Percentiles rank a stretch among this genome's conserved stretches.
Evolutionary conservation across 2,888 invertebrate genomes (phyloP).

Genomic region (Chrysolina americana): DNA sequence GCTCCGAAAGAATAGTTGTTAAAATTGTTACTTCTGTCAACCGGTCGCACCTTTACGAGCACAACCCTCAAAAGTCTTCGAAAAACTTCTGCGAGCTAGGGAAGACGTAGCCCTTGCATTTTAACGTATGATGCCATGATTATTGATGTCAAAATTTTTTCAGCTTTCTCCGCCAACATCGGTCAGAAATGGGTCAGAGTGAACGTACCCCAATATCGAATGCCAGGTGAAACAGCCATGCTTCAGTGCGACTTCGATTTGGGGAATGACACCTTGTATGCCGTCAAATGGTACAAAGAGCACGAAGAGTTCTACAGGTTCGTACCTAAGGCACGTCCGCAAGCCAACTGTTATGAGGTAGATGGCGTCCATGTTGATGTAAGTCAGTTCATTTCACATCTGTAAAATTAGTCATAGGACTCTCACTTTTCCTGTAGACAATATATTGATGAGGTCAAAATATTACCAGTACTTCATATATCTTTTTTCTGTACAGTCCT

Average conservation of each 20-base stretch:
- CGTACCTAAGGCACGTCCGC: slow-evolving; percentile 81
- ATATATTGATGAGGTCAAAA: no score
- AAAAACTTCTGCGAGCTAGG: no score
- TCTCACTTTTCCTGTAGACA: no score
- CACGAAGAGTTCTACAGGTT: slow-evolving; percentile 88
- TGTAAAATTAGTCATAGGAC: no score
- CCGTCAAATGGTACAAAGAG: slow-evolving; percentile 89
- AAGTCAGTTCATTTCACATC: slow-evolving; percentile 66
- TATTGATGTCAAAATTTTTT: neutral
- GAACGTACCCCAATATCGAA: slow-evolving; percentile 68
- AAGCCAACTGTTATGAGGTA: slow-evolving; percentile 79
- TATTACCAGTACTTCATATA: no score
- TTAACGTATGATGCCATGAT: no score
- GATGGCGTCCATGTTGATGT: slow-evolving; percentile 81
- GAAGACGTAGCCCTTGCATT: no score
- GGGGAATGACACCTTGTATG: slow-evolving; percentile 78
- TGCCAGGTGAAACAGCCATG: slow-evolving; percentile 67
- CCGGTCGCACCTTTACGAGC: no score
- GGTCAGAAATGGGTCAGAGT: slow-evolving; percentile 67
- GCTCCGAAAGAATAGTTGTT: no score
- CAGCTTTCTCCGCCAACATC: slow-evolving; percentile 30
- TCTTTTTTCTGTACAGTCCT: no score
- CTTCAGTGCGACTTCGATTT: slow-evolving; percentile 68
- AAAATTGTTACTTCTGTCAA: no score
- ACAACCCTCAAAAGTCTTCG: no score